Conservation (phyloP, 2,888 invertebrate genomes). For the Eustalomyia histrio region DNA sequence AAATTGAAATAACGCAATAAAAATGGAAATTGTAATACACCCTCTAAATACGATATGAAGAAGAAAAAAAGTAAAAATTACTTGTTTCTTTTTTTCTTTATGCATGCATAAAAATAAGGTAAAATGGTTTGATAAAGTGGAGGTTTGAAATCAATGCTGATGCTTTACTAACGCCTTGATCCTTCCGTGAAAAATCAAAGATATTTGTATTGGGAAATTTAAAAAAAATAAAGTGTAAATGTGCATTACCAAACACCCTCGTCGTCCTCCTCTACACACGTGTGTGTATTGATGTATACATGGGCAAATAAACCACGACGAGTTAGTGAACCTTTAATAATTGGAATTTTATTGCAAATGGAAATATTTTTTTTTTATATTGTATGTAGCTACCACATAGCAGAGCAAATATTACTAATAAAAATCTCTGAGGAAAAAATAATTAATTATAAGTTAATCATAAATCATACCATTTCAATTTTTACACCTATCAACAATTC, state of each 20-base stretch:
- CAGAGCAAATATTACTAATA: conserved; percentile 10
- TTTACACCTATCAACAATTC: conserved; percentile 40
- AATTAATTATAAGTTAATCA: conserved; percentile 54
- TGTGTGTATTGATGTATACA: conserved; percentile 39
- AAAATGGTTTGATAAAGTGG: conserved; percentile 33
- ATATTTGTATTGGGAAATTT: conserved; percentile 51
- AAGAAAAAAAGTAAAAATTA: conserved; percentile 45
- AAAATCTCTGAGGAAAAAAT: conserved; percentile 25
- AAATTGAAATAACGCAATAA: conserved; percentile 66
- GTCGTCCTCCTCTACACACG: conserved; percentile 2
- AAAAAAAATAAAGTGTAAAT: conserved; percentile 40
- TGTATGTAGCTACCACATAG: neutral
- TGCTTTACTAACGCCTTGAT: conserved; percentile 34
- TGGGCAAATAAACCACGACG: conserved; percentile 60
- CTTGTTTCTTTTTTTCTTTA: conserved; percentile 4
- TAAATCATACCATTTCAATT: conserved; percentile 48
- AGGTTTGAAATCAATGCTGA: conserved; percentile 53
- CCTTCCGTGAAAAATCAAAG: conserved; percentile 62
- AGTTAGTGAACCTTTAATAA: conserved; percentile 63
- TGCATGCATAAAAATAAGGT: conserved; percentile 40
- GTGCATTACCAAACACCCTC: conserved; percentile 28
- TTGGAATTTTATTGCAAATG: conserved; percentile 63
- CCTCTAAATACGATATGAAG: conserved; percentile 47
- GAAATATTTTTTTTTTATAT: too few relatives aligned
- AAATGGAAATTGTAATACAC: conserved; percentile 66